These are phyloP conservation scores for Pardalotus punctatus DNA, from an alignment of 2,113 vertebrate genomes.

Conservation along the genomic window DNA sequence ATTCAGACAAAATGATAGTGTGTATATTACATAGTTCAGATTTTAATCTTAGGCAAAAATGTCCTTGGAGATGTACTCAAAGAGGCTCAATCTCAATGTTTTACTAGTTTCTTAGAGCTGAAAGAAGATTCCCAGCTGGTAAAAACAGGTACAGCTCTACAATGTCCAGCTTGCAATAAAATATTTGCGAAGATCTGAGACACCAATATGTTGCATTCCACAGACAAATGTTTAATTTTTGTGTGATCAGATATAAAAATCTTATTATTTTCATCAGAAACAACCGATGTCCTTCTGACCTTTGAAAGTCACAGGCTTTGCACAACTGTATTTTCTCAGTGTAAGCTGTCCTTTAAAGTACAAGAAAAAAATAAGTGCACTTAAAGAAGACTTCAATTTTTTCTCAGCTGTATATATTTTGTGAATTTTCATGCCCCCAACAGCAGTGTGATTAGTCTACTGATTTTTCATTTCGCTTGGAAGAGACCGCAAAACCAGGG, in stretches of 20 bases:
- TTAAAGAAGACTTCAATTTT: not conserved
- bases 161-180: not conserved
- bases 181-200: not conserved
- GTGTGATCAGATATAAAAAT: not conserved
- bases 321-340: not conserved
- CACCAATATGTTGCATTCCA: not conserved
- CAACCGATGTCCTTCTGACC: not conserved
- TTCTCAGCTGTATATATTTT: not conserved
- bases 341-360: not conserved
- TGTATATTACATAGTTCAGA: not conserved
- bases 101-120: not conserved
- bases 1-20: not conserved
- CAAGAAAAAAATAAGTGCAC: not conserved
- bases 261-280: not conserved
- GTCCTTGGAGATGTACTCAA: not conserved
- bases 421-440: conserved; percentile 5
- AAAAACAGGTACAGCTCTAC: not conserved
- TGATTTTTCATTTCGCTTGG: conserved; percentile 25
- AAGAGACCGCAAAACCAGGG: conserved; percentile 20
- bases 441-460: not conserved
- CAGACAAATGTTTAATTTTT: not conserved
- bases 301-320: not conserved
- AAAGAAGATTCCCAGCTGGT: not conserved
- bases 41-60: not conserved
- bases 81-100: not conserved